These are phyloP conservation scores for Gavialis gangeticus DNA, from an alignment of 2,113 vertebrate genomes.

Conservation along the genomic window DNA sequence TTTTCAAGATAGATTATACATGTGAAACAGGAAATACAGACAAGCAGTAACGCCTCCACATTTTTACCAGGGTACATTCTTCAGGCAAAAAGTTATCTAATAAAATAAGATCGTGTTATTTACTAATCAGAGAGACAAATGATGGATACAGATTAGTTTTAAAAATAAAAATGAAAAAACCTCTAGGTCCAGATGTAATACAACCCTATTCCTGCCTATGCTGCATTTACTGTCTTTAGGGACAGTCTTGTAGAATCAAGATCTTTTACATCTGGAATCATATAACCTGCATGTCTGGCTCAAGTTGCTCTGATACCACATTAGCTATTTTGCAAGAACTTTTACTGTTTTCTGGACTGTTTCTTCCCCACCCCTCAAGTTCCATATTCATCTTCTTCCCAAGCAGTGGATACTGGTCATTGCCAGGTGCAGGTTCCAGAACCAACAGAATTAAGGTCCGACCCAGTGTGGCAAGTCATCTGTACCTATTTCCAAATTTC, in stretches of 20 bases:
- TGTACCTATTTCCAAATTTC: not conserved
- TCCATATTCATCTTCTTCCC: not conserved
- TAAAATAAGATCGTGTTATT: slow-evolving; percentile 12
- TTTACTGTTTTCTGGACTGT: not conserved
- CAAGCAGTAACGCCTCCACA: slow-evolving; percentile 1
- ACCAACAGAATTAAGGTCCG: not conserved
- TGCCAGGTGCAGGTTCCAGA: not conserved
- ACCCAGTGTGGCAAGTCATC: not conserved
- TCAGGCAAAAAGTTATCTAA: not conserved
- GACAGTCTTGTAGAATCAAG: not conserved
- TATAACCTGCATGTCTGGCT: not conserved
- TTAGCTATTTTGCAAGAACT: not conserved
- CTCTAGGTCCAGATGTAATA: not conserved
- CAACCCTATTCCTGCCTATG: not conserved
- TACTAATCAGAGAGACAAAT: not conserved
- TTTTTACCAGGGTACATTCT: not conserved
- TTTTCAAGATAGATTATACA: not conserved
- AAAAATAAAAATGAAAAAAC: slow-evolving; percentile 9
- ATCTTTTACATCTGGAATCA: slow-evolving; percentile 3
- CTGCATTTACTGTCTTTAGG: not conserved
- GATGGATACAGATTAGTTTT: not conserved
- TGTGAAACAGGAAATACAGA: not conserved
- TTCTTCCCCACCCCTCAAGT: not conserved
- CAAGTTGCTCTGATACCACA: not conserved
- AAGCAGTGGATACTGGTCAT: not conserved